Conservation (phyloP, 2,797 vertebrate species). For the Karalla daura region DNA sequence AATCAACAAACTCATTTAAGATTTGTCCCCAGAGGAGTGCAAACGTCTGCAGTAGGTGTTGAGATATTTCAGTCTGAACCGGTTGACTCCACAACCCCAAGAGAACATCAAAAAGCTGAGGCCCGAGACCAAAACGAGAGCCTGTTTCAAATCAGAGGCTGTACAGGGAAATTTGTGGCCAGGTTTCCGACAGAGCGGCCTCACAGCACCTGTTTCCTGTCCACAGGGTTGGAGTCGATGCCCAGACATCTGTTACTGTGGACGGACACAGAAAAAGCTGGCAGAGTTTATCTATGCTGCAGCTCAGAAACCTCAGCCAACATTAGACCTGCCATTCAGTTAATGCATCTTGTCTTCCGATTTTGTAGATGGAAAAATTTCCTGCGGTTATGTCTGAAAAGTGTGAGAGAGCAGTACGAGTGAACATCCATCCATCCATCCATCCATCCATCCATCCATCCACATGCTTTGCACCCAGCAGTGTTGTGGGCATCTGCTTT, state of each 20-base stretch:
- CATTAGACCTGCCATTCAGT: not conserved
- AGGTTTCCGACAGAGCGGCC: conserved; percentile 44
- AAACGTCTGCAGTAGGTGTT: not conserved
- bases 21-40: not conserved
- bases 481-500: too few species aligned
- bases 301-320: conserved; percentile 12
- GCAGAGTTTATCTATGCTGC: conserved; percentile 24
- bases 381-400: not conserved
- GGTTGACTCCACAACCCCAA: not conserved
- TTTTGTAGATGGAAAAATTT: not conserved
- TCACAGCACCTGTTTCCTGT: conserved; percentile 69
- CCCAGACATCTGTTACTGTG: conserved; percentile 74
- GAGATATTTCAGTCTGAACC: conserved; percentile 6
- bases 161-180: conserved; percentile 28
- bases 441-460: too few species aligned
- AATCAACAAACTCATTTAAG: not conserved
- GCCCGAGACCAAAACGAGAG: not conserved
- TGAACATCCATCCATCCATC: too few species aligned
- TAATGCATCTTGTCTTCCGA: not conserved
- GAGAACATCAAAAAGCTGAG: not conserved
- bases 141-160: conserved; percentile 37
- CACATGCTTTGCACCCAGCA: too few species aligned
- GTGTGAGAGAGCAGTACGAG: not conserved
- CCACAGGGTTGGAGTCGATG: conserved; percentile 44
- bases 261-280: conserved; percentile 33